Percentiles rank a stretch among this genome's conserved stretches.
phyloP scores from a whole-genome alignment of 2,797 vertebrate genomes.

The Rousettus madagascariensis region DNA sequence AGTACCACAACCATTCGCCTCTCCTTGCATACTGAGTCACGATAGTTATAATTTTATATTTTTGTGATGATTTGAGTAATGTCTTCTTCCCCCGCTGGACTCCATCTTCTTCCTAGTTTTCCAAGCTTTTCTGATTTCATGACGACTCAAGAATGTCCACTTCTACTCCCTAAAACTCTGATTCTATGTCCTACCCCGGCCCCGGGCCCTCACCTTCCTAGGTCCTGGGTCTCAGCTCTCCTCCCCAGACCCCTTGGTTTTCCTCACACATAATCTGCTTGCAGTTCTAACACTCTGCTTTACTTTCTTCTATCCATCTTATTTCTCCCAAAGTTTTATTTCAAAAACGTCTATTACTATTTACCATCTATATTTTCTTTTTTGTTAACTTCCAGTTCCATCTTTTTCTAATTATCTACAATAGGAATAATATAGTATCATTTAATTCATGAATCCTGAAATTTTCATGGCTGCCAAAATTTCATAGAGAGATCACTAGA shows the following conservation, averaged over 20 bases:
- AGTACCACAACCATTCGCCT: background rate
- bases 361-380: background rate
- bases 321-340: conserved; percentile 5
- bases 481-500: background rate
- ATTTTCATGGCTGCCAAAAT: background rate
- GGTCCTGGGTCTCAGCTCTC: background rate
- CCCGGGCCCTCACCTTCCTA: background rate
- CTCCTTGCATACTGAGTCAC: background rate
- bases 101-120: background rate
- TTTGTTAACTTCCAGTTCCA: conserved; percentile 17
- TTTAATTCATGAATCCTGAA: background rate
- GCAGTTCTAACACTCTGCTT: background rate
- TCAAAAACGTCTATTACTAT: background rate
- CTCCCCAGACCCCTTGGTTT: background rate
- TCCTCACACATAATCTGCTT: background rate
- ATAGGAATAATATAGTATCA: background rate
- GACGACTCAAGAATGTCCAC: background rate
- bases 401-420: background rate
- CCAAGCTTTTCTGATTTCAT: conserved; percentile 34
- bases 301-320: background rate
- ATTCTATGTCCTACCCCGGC: background rate
- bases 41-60: background rate
- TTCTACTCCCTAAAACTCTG: background rate
- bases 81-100: background rate
- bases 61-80: background rate